phyloP scores from a whole-genome alignment of 2,797 vertebrate genomes.

The Rhinoraja longicauda region DNA sequence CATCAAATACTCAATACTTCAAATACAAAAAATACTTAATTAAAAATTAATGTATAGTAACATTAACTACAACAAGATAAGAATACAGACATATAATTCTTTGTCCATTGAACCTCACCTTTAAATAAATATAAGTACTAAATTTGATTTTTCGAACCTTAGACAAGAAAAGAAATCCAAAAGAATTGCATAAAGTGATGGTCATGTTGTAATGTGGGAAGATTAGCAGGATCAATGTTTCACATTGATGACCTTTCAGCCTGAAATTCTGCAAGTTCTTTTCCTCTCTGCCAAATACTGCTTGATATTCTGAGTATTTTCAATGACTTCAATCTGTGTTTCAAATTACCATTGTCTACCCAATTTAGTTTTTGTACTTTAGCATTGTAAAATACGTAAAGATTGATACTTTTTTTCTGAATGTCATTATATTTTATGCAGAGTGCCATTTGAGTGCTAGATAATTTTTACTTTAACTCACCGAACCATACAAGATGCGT shows the following conservation, averaged over 20 bases:
- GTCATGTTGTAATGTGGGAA: neutral
- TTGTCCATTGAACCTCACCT: neutral
- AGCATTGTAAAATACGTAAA: no score
- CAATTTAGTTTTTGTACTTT: no score
- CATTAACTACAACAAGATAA: no score
- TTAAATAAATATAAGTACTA: constrained; percentile 24
- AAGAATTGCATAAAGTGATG: neutral
- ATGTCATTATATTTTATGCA: neutral
- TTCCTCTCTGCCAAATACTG: no score
- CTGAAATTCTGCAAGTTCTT: no score
- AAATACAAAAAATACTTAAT: neutral
- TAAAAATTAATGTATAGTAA: neutral
- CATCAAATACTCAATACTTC: neutral
- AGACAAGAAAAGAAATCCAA: neutral
- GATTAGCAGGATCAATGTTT: no score
- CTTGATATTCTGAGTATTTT: no score
- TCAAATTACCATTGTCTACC: no score
- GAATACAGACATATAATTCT: neutral
- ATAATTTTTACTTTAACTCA: neutral
- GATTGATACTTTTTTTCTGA: neutral
- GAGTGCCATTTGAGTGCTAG: neutral
- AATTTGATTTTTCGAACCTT: neutral
- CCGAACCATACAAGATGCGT: neutral
- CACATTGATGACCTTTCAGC: no score
- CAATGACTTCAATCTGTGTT: no score